Evolutionary conservation across 2,888 invertebrate species (phyloP).

Genomic region (Tenthredo livida): DNA sequence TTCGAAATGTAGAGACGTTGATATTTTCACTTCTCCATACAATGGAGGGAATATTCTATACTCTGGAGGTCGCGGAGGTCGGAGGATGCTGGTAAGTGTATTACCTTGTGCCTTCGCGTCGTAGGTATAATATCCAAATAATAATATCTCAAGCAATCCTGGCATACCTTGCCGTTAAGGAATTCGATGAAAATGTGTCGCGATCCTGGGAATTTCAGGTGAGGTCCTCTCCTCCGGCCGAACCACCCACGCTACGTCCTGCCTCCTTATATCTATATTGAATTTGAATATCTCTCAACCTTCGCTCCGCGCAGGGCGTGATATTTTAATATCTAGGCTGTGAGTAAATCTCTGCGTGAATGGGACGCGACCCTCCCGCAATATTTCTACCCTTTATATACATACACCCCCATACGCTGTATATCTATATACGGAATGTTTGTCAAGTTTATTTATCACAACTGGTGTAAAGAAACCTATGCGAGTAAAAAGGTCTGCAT

Average conservation of each 20-base stretch:
- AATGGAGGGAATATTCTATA: neutral
- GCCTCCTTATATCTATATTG: constrained; percentile 48
- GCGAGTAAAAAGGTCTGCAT: neutral
- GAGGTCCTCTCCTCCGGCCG: constrained; percentile 58
- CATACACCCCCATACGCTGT: no score
- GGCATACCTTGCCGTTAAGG: constrained; percentile 65
- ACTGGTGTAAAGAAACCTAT: neutral
- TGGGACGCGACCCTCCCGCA: constrained; percentile 22
- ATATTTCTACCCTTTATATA: constrained; percentile 27
- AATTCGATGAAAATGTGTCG: constrained; percentile 70
- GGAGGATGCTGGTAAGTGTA: constrained; percentile 59
- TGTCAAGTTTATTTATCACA: constrained; percentile 30
- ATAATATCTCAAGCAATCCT: constrained; percentile 65
- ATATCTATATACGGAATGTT: constrained; percentile 31
- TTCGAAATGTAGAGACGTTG: neutral
- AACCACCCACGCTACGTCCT: neutral
- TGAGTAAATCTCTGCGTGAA: constrained; percentile 68
- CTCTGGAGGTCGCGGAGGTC: neutral
- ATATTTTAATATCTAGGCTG: constrained; percentile 71
- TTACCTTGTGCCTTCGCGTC: constrained; percentile 60
- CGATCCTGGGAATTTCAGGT: constrained; percentile 62
- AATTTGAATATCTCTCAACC: constrained; percentile 46
- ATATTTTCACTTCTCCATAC: neutral
- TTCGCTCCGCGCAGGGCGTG: constrained; percentile 57
- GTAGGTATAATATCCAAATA: constrained; percentile 68